Evolutionary conservation across 2,888 invertebrate species (phyloP), one percentile per base, ranked within the genome.

Genomic region (Tenthredo distinguenda): DNA sequence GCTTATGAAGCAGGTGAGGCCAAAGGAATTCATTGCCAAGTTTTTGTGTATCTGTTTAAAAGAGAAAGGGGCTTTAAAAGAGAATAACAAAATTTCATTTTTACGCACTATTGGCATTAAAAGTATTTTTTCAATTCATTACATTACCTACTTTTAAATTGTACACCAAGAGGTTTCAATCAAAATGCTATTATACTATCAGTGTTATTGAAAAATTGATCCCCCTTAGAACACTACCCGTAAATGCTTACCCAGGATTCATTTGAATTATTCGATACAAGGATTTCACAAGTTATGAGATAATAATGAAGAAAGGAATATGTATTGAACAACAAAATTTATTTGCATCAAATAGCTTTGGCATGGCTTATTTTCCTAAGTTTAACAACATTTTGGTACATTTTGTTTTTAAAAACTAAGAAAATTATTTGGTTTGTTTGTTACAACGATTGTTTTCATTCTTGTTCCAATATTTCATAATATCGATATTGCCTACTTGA

Each of bases 21-120:
- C 88, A 88, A 90, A 87, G 87, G 88, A 89, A 87, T 87, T 83
- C 62, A 74, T 90, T 90, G 91, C 91, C 91, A 89, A 87, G 87
- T 88, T 88, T 74, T 62, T 31, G 31, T 65, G 83, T 71, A 31
- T 83, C 83, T 34, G 37, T 62, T 81, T 26, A 81, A 21, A 21
- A 68, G 26, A 83, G 50, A 37, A 26, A 68, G 72, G 72, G 43
- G 72, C 37, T 74, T 68, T 26, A 47, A 65, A 10, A 40, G 62
- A 81, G 31, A 62, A 31, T 47, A 31, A 47, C 15, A 55, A 71
- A 43, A 58, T 50, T n/a, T 81, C 21, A 81, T 6, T 37, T 62
- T 40, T 62, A n/a, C n/a, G 40, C 21, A 77, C 47, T 34, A 71
- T 37, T 71, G 10, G 37, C n/a, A 79, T 79, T 34, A 37, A 4